Conservation (phyloP, 2,888 invertebrate species). For the Apodemia hepburni region DNA sequence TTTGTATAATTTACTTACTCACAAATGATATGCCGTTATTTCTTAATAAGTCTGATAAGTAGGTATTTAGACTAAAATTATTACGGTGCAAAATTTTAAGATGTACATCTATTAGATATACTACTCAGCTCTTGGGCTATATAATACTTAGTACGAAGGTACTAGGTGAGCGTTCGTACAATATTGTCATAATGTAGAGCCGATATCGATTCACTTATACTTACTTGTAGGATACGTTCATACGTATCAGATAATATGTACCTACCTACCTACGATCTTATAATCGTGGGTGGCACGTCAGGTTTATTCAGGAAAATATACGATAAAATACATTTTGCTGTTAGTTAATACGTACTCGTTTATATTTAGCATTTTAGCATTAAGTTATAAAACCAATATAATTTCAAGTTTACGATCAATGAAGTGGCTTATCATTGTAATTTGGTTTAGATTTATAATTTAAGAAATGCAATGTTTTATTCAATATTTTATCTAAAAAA, state of each 20-base stretch:
- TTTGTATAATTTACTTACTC: too few relatives aligned
- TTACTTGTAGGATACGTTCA: neutral
- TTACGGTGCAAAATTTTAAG: neutral
- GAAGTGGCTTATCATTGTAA: neutral
- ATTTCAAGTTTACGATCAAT: neutral
- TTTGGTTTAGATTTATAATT: neutral
- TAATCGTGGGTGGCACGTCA: constrained; percentile 45
- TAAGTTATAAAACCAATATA: constrained; percentile 38
- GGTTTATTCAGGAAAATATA: constrained; percentile 48
- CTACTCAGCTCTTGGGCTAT: neutral
- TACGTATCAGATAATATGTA: neutral
- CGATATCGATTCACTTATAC: constrained; percentile 1
- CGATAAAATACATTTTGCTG: constrained; percentile 50
- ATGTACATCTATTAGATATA: neutral
- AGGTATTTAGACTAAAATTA: too few relatives aligned
- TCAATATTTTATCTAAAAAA: neutral
- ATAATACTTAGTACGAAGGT: neutral
- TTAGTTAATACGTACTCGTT: constrained; percentile 45
- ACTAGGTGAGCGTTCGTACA: neutral
- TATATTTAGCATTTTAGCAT: constrained; percentile 44
- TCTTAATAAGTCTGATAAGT: too few relatives aligned
- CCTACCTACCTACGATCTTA: constrained; percentile 6
- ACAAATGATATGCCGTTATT: too few relatives aligned
- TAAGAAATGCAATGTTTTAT: neutral
- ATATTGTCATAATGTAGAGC: constrained; percentile 1